Evolutionary conservation across 2,888 invertebrate species (phyloP), one percentile per base, ranked within the genome.

Genomic region (Ramazzottius varieornatus): DNA sequence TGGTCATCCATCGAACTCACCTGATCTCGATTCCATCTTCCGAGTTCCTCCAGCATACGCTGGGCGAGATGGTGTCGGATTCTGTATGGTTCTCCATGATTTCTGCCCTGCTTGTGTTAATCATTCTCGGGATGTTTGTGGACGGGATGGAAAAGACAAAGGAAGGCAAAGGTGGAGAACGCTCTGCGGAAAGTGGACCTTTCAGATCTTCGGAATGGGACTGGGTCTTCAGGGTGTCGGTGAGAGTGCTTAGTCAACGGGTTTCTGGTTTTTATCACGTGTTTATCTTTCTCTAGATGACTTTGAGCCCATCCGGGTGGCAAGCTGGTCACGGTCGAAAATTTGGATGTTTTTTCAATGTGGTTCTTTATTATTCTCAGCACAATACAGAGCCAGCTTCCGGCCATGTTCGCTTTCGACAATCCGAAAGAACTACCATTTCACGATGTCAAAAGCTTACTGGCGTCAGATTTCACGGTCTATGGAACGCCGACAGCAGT

Each of bases 71-170:
- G 54, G 29, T 29, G 54, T 54, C 54, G 20, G 16, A 16, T 29
- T 4, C 4, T 54, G 54, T 54, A 24, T 40, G 40, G 40, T 40
- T 40, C 8, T 20, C 20, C 20, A 40, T 20, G 40, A 4, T 54
- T 16, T 8, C 29, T 8, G 54, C 24, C n/a, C 8, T 54, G 54
- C 16, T 54, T 13, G 29, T 24, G 16, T 16, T 54, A 13, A 4
- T 54, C 54, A 54, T 54, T 54, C 29, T 54, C 54, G 54, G 54
- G 4, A 54, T 54, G 4, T 40, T n/a, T n/a, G n/a, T n/a, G n/a
- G n/a, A n/a, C n/a, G n/a, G n/a, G n/a, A n/a, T n/a, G n/a, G n/a
- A n/a, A n/a, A n/a, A n/a, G n/a, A n/a, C n/a, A n/a, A n/a, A n/a
- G n/a, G n/a, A n/a, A n/a, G n/a, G n/a, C n/a, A n/a, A n/a, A n/a